Conservation (phyloP, 2,113 vertebrate species). For the Lathamus discolor region DNA sequence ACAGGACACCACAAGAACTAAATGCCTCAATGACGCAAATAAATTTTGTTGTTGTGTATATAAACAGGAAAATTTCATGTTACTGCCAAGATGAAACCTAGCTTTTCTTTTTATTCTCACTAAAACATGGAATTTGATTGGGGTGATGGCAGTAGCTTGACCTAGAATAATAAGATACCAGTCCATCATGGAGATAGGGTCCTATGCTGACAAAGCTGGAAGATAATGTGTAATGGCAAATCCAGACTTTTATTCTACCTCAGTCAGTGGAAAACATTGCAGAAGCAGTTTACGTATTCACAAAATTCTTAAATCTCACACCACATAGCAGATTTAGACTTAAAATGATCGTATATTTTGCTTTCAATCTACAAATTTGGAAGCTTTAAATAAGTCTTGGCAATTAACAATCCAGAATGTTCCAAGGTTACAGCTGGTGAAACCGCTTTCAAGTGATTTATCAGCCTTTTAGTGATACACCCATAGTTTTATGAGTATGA, state of each 20-base stretch:
- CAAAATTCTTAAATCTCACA: background rate
- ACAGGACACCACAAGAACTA: background rate
- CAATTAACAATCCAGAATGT: background rate
- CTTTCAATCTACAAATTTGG: background rate
- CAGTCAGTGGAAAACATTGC: background rate
- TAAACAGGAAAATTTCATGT: background rate
- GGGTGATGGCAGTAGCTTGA: background rate
- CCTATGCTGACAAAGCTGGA: background rate
- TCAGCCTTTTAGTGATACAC: background rate
- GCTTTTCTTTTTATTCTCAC: background rate
- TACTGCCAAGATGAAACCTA: background rate
- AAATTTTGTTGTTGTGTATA: background rate
- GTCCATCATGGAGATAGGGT: background rate
- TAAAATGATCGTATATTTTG: background rate
- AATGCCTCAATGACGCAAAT: background rate
- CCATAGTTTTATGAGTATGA: background rate
- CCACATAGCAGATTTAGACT: background rate
- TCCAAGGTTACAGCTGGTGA: constrained; percentile 7
- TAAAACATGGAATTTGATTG: background rate
- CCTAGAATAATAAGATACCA: background rate
- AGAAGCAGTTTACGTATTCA: background rate
- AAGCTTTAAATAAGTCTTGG: background rate
- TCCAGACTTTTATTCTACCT: background rate
- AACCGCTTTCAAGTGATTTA: background rate
- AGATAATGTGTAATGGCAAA: background rate